Conservation (phyloP, 2,888 invertebrate genomes). For the Lomographa bimaculata region DNA sequence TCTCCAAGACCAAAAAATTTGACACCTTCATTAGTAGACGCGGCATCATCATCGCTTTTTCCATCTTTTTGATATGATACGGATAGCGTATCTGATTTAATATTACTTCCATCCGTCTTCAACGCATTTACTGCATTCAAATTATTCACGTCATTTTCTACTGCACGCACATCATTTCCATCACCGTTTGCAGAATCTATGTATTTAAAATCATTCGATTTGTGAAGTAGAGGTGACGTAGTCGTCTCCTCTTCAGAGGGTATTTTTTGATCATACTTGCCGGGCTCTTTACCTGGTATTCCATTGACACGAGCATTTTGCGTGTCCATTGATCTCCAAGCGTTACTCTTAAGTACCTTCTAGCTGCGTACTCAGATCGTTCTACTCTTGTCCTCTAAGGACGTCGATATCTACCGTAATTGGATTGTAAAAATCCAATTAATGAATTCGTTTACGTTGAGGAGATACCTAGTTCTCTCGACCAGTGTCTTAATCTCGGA, state of each 20-base stretch:
- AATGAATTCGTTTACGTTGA: slow-evolving; percentile 60
- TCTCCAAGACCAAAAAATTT: slow-evolving; percentile 80
- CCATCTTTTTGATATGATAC: slow-evolving; percentile 57
- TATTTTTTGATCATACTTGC: slow-evolving; percentile 67
- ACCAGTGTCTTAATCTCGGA: slow-evolving; percentile 85
- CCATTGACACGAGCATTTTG: slow-evolving; percentile 72
- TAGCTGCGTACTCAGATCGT: slow-evolving; percentile 54
- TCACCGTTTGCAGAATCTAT: slow-evolving; percentile 62
- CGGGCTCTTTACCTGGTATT: slow-evolving; percentile 70
- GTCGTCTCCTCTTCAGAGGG: slow-evolving; percentile 78
- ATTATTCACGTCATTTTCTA: slow-evolving; percentile 56
- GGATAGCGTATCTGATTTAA: slow-evolving; percentile 50
- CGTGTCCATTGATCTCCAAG: slow-evolving; percentile 72
- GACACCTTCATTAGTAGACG: slow-evolving; percentile 74
- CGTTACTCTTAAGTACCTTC: slow-evolving; percentile 55
- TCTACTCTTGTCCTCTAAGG: slow-evolving; percentile 55
- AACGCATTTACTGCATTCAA: slow-evolving; percentile 68
- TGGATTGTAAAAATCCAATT: slow-evolving; percentile 60
- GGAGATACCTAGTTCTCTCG: slow-evolving; percentile 68
- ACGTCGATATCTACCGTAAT: slow-evolving; percentile 56
- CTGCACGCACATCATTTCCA: slow-evolving; percentile 42
- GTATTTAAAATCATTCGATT: slow-evolving; percentile 59
- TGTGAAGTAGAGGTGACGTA: slow-evolving; percentile 70
- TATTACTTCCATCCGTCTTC: slow-evolving; percentile 57
- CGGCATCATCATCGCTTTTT: slow-evolving; percentile 68